Percentiles rank a stretch among this genome's conserved stretches.
Conservation (phyloP, 2,797 vertebrate genomes). For the Danio albolineatus region DNA sequence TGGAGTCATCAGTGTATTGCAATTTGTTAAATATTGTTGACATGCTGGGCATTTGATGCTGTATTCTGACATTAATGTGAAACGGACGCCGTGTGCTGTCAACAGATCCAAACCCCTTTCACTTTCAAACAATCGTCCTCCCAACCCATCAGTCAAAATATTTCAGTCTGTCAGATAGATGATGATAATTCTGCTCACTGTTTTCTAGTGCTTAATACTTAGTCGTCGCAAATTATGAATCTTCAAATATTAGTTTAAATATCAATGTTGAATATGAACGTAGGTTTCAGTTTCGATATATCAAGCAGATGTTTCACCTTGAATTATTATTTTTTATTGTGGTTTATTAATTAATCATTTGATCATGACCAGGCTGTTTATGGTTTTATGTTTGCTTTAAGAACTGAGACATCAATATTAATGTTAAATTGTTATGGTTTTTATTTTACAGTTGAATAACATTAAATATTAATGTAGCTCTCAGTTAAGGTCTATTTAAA, state of each 20-base stretch:
- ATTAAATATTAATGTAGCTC: background rate
- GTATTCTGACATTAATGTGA: slow-evolving; percentile 17
- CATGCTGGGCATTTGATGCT: slow-evolving; percentile 36
- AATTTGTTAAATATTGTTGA: slow-evolving; percentile 52
- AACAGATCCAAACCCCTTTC: background rate
- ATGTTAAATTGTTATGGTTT: background rate
- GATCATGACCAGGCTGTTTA: too few relatives aligned
- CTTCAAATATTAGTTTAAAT: too few relatives aligned
- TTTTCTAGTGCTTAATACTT: background rate
- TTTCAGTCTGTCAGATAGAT: background rate
- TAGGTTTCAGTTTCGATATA: too few relatives aligned
- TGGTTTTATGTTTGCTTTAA: too few relatives aligned
- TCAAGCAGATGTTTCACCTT: too few relatives aligned
- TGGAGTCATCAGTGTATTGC: slow-evolving; percentile 47
- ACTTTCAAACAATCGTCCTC: background rate
- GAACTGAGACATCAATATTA: background rate
- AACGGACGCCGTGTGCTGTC: slow-evolving; percentile 1
- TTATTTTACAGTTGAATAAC: too few relatives aligned
- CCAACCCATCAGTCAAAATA: background rate
- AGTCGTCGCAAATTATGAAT: too few relatives aligned
- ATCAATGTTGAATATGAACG: too few relatives aligned
- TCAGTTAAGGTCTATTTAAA: background rate
- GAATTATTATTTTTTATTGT: too few relatives aligned
- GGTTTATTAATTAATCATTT: too few relatives aligned
- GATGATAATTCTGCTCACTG: background rate